phyloP scores from a whole-genome alignment of 1,140 invertebrate species.

The Danaus melanippus region DNA sequence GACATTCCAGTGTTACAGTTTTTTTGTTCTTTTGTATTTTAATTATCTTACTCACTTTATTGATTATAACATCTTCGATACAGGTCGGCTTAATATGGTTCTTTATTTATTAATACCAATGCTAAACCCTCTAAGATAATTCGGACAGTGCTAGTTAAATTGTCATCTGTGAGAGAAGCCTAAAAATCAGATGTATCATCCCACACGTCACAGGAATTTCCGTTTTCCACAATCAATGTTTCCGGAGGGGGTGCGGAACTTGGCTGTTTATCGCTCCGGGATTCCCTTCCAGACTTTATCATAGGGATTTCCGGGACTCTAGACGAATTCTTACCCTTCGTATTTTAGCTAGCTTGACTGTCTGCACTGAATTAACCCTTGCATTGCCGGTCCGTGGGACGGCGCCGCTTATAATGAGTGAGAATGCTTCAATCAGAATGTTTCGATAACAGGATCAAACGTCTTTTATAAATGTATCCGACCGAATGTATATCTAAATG shows the following conservation, averaged over 20 bases:
- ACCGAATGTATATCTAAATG: slow-evolving; percentile 19
- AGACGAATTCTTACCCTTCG: slow-evolving; percentile 30
- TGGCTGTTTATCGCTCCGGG: slow-evolving; percentile 30
- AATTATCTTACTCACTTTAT: too few relatives aligned
- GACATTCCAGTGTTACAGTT: slow-evolving; percentile 15
- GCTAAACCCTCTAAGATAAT: too few relatives aligned
- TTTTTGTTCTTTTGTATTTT: slow-evolving; percentile 18
- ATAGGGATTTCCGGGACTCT: slow-evolving; percentile 53
- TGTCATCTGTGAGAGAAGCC: too few relatives aligned
- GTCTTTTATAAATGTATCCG: too few relatives aligned
- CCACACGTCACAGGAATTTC: slow-evolving; percentile 50
- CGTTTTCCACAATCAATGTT: slow-evolving; percentile 42
- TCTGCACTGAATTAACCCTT: slow-evolving; percentile 26
- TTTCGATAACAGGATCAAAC: not conserved
- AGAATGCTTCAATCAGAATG: slow-evolving; percentile 2
- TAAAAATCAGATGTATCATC: slow-evolving; percentile 15
- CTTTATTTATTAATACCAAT: too few relatives aligned
- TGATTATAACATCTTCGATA: too few relatives aligned
- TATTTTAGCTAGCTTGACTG: slow-evolving; percentile 35
- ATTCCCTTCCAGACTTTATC: slow-evolving; percentile 55
- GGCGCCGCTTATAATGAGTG: slow-evolving; percentile 1
- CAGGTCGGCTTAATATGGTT: too few relatives aligned
- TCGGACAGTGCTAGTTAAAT: too few relatives aligned
- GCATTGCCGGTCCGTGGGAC: slow-evolving; percentile 14
- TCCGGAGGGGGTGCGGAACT: slow-evolving; percentile 31